phyloP scores from a whole-genome alignment of 2,113 vertebrate genomes.

The Charadrius vociferus region DNA sequence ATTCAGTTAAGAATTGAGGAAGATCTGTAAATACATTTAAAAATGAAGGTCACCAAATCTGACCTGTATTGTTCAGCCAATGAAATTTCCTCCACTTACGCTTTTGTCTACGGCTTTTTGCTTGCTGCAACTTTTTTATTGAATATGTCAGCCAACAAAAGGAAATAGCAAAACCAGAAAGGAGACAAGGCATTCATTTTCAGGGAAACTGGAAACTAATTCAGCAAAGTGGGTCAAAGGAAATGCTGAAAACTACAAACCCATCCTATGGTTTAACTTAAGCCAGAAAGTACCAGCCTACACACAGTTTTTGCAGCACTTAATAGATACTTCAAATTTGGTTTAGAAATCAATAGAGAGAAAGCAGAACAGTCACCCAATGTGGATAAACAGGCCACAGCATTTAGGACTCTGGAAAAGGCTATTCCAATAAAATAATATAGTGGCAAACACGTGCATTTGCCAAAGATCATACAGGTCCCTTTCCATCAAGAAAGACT shows the following conservation, averaged over 20 bases:
- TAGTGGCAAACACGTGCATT: not conserved
- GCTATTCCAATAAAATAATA: not conserved
- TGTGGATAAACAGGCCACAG: not conserved
- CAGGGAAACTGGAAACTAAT: conserved; percentile 24
- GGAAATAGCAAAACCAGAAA: conserved; percentile 32
- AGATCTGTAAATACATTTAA: not conserved
- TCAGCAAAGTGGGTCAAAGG: conserved; percentile 29
- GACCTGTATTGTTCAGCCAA: not conserved
- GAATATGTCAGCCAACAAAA: conserved; percentile 5
- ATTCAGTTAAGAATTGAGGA: not conserved
- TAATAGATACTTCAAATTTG: not conserved
- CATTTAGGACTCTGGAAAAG: not conserved
- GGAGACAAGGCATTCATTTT: not conserved
- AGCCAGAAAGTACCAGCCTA: not conserved
- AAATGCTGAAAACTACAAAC: conserved; percentile 19
- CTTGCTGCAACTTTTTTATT: not conserved
- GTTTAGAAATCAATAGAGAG: not conserved
- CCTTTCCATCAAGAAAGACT: not conserved
- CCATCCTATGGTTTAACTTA: not conserved
- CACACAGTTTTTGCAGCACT: not conserved
- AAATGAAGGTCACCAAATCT: not conserved
- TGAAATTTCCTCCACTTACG: not conserved
- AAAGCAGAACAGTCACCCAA: not conserved
- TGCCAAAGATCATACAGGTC: not conserved
- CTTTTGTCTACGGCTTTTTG: not conserved